Base-by-base conservation (phyloP, 2,113 vertebrate species). In the Malurus elegans region DNA sequence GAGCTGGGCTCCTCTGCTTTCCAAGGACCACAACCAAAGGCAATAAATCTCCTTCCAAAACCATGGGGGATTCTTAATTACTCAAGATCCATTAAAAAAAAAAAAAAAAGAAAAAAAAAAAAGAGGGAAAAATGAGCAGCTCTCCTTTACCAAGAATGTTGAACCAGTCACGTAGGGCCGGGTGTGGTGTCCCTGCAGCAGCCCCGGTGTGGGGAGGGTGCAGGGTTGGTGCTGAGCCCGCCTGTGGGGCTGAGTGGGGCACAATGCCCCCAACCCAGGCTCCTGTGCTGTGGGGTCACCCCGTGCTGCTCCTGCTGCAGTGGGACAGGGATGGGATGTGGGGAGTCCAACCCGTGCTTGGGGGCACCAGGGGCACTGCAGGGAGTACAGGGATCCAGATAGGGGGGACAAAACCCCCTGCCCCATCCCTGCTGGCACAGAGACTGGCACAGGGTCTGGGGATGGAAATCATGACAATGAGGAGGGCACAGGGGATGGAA, bases 21-120 rank as follows among this genome's bases (percentile, higher is more conserved):
- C 95, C 96, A 95, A 81, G 89, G 94, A 92, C 89, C 92, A 94
- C 89, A 89, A 96, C 96, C 94, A 97, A 95, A 93, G 91, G 91
- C 96, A 95, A 94, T 95, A 95, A 94, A 96, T 86, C 79, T 86
- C 76, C 34, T 93, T 92, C 93, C 93, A 96, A 95, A 95, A 82
- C 82, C 73, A 2, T 3, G 4, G 81, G 90, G 78, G 74, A 81
- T 81, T 84, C 72, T 85, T 95, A 95, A 96, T 96, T 86, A 93
- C 75, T 79, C 81, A 91, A 86, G 44, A 86, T 65, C 62, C 50
- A 70, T 76, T 18, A 9, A 29, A 83, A 58, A 60, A 26, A 14
- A 51, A 45, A n/a, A 31, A 38, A 60, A 26, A 14, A 51, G 38
- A n/a, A 31, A 38, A 69, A 47, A 36, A 36, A 36, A 8, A 69